A percentile compares a stretch with the other conserved stretches of the same genome.
These are phyloP conservation scores for Diaphora mendica DNA, from an alignment of 2,888 invertebrate genomes.

Conservation along the genomic window DNA sequence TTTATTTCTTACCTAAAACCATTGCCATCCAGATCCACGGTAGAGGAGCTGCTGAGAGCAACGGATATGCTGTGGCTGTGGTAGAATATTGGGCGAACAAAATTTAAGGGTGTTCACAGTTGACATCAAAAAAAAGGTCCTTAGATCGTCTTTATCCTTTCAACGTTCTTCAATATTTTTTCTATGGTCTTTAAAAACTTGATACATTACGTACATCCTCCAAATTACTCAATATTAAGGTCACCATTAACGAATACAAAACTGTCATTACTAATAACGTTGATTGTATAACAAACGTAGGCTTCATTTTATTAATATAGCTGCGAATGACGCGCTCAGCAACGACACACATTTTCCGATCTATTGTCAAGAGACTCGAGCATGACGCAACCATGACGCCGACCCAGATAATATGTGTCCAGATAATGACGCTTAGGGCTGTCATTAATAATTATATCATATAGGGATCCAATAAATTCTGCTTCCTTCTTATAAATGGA, in stretches of 20 bases:
- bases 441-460: conserved; percentile 9
- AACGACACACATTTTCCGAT: conserved; percentile 53
- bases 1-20: no score
- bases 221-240: background rate
- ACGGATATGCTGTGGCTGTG: no score
- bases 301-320: conserved; percentile 33
- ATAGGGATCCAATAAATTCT: background rate
- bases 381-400: conserved; percentile 38
- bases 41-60: no score
- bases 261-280: conserved; percentile 11
- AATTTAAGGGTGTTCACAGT: no score
- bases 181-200: no score
- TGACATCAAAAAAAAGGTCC: no score
- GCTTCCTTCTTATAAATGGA: background rate
- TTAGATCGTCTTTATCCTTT: no score
- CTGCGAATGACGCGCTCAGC: conserved; percentile 29
- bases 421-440: conserved; percentile 36
- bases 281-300: conserved; percentile 19
- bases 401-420: conserved; percentile 53
- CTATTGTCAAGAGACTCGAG: conserved; percentile 43
- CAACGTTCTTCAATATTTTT: no score
- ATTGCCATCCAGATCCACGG: no score
- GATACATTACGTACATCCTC: background rate
- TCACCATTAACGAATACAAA: background rate
- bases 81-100: no score